Conservation (phyloP, 2,113 vertebrate species). For the Cyanoderma ruficeps region DNA sequence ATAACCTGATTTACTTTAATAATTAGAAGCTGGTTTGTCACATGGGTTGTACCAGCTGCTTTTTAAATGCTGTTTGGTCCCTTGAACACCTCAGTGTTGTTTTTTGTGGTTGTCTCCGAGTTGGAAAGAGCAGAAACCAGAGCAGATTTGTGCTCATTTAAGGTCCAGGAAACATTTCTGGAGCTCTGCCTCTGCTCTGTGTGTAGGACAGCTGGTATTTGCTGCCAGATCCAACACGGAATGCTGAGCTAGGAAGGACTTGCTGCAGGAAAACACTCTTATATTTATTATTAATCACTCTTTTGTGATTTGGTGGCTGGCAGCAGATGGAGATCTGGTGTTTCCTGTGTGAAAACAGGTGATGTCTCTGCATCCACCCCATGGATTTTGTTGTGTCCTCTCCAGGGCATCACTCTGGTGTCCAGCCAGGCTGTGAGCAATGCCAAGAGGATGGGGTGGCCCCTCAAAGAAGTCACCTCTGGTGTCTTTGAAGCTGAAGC, state of each 20-base stretch:
- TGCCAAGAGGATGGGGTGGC: constrained; percentile 86
- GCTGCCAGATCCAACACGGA: neutral
- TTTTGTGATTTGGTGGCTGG: neutral
- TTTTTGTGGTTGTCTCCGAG: neutral
- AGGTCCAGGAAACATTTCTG: neutral
- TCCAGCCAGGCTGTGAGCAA: constrained; percentile 90
- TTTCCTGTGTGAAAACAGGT: neutral
- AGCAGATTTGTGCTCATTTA: neutral
- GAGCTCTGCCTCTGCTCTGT: neutral
- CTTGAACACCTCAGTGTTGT: neutral
- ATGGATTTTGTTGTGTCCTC: neutral
- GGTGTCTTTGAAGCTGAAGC: constrained; percentile 85
- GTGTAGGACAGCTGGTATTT: neutral
- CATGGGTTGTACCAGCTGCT: neutral
- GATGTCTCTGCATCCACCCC: neutral
- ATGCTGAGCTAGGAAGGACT: neutral
- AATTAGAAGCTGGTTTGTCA: neutral
- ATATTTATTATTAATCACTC: neutral
- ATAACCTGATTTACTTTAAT: neutral
- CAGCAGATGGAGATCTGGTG: neutral
- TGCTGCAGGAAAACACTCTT: neutral
- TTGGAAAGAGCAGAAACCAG: neutral
- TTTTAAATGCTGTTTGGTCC: neutral
- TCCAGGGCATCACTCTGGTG: constrained; percentile 88
- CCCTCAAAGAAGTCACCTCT: constrained; percentile 79